Evolutionary conservation across 2,113 vertebrate species (phyloP).

Genomic region (Aspiorhynchus laticeps): DNA sequence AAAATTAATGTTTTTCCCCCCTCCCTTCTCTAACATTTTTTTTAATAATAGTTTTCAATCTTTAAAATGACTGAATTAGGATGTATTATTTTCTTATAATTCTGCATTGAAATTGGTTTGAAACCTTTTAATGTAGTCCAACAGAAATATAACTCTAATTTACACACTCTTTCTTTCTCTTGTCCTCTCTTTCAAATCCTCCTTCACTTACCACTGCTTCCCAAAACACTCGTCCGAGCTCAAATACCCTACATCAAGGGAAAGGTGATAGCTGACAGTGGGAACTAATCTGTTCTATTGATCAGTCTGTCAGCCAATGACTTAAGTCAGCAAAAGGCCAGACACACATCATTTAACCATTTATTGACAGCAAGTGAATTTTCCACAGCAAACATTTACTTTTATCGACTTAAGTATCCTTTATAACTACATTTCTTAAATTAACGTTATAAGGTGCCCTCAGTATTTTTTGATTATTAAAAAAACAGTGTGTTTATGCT

Average conservation of each 20-base stretch:
- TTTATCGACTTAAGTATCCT: neutral
- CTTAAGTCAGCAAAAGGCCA: conserved; percentile 71
- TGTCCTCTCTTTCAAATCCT: conserved; percentile 29
- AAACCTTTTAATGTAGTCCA: neutral
- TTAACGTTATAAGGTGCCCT: neutral
- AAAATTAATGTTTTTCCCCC: neutral
- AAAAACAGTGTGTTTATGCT: too few relatives aligned
- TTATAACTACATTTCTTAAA: neutral
- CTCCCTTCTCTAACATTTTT: neutral
- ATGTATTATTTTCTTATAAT: neutral
- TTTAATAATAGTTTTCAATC: neutral
- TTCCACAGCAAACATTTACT: neutral
- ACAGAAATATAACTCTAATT: neutral
- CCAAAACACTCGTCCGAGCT: conserved; percentile 58
- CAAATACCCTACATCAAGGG: conserved; percentile 67
- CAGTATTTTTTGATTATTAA: neutral
- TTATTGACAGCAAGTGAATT: conserved; percentile 30
- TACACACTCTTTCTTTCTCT: neutral
- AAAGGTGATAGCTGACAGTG: conserved; percentile 81
- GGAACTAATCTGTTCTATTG: conserved; percentile 79
- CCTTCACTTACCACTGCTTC: conserved; percentile 39
- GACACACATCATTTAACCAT: conserved; percentile 72
- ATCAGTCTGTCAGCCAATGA: conserved; percentile 73
- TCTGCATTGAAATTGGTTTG: neutral
- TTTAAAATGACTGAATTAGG: too few relatives aligned